Percentiles rank a stretch among this genome's conserved stretches.
phyloP scores from a whole-genome alignment of 2,113 vertebrate genomes.

The Nibea albiflora region DNA sequence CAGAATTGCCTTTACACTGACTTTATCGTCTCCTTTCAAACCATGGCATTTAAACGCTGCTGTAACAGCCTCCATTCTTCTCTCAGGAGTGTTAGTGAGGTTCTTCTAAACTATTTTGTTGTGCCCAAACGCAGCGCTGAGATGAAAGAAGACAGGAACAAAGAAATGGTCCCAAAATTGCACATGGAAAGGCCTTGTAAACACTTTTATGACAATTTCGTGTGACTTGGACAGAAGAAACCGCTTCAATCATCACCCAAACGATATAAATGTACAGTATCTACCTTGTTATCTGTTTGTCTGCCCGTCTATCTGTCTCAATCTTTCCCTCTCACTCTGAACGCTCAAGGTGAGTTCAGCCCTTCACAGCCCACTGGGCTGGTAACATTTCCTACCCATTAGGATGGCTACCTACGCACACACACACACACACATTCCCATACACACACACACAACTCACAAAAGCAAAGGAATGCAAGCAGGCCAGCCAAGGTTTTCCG shows the following conservation, averaged over 20 bases:
- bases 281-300: constrained; percentile 23
- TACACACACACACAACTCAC: constrained; percentile 25
- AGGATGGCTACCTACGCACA: constrained; percentile 46
- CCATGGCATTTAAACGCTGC: not conserved
- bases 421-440: not conserved
- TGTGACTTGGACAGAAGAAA: too few species aligned
- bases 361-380: constrained; percentile 79
- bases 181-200: too few species aligned
- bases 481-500: constrained; percentile 71
- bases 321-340: constrained; percentile 26
- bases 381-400: constrained; percentile 70
- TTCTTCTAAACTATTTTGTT: not conserved
- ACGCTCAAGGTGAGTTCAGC: constrained; percentile 71
- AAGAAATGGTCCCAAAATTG: not conserved
- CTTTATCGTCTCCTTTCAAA: not conserved
- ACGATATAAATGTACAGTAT: not conserved
- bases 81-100: not conserved
- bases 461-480: constrained; percentile 35
- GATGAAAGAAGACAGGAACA: too few species aligned
- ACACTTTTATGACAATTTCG: too few species aligned
- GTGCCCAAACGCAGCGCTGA: not conserved
- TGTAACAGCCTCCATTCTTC: not conserved
- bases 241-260: too few species aligned
- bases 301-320: constrained; percentile 21
- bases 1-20: too few species aligned